A percentile compares a stretch with the other conserved stretches of the same genome.
Evolutionary conservation across 1,140 invertebrate genomes (phyloP).

Genomic region (Pseudomyrmex dendroicus): DNA sequence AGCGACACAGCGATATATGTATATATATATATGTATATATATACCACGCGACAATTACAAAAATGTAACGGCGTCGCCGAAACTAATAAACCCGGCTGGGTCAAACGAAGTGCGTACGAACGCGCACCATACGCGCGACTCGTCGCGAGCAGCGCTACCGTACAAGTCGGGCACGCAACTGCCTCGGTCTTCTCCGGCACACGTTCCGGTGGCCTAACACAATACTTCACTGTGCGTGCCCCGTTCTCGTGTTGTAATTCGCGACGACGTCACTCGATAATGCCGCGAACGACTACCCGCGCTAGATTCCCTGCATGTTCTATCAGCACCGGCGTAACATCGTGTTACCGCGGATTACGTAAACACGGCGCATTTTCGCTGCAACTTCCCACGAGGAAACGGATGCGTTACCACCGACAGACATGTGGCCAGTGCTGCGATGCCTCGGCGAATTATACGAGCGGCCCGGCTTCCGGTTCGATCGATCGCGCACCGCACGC

Average conservation of each 20-base stretch:
- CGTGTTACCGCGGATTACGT: constrained; percentile 76
- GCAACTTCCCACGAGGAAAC: constrained; percentile 64
- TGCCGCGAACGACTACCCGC: neutral
- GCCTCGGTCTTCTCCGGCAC: neutral
- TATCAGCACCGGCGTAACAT: constrained; percentile 61
- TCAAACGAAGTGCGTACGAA: neutral
- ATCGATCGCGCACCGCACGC: constrained; percentile 40
- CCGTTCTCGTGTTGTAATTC: neutral
- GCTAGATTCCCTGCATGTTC: neutral
- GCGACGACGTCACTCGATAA: neutral
- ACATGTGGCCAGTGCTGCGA: constrained; percentile 78
- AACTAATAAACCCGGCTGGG: too few species aligned
- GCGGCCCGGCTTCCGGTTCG: constrained; percentile 71
- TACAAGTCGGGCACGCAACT: constrained; percentile 12
- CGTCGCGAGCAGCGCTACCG: neutral
- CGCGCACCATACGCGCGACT: neutral
- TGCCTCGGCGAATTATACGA: constrained; percentile 62
- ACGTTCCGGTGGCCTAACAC: neutral
- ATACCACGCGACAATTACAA: too few species aligned
- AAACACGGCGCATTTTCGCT: constrained; percentile 77
- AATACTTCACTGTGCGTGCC: neutral
- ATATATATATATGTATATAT: too few species aligned
- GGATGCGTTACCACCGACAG: constrained; percentile 58
- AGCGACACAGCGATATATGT: too few species aligned
- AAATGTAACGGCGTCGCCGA: neutral